Base-by-base conservation (phyloP, 2,797 vertebrate species). In the Australoheros facetus region DNA sequence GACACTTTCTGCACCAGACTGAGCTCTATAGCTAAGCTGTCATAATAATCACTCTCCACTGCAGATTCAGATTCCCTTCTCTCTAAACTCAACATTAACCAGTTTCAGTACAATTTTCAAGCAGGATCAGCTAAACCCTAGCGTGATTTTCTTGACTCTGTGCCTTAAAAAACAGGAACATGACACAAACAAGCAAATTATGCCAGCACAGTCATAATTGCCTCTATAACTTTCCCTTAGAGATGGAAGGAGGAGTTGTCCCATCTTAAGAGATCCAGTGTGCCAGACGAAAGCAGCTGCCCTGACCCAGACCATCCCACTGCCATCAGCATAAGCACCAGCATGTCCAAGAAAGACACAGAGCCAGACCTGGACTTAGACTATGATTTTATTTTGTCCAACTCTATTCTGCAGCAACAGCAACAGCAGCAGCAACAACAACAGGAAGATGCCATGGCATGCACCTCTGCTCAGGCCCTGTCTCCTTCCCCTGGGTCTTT, bases 311-410 rank as follows among this genome's bases (percentile, higher is more conserved):
- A 94, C 87, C 91, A 92, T 73, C 92, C 94, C 57, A 90, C 88
- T 45, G 79, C 92, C 87, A 91, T 93, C 75, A 89, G 89, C 75
- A 80, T 88, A 39, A 90, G 82, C 78, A 84, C 88, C 37, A 91
- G 94, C 83, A 96, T 97, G 89, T 89, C 96, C 76, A 96, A 96
- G 79, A 96, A 96, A 79, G 97, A 99, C 75, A 85, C 94, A 0
- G 98, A 98, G 87, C 93, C 80, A 14, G 98, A 98, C 85, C 94
- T 98, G 86, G 98, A 99, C 87, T 94, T 98, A 89, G 98, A 99
- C 93, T 97, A 98, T 90, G 98, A 99, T 91, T 99, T 99, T 90
- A 99, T 99, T 30, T 94, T 99, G n/a, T 98, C 98, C 19, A 99
- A 98, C 89, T 97, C 97, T 4, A 95, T 98, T 69, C 95, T 97